A percentile compares a stretch with the other conserved stretches of the same genome.
These are phyloP conservation scores for Rhea americana DNA, from an alignment of 2,113 vertebrate species.

Conservation along the genomic window DNA sequence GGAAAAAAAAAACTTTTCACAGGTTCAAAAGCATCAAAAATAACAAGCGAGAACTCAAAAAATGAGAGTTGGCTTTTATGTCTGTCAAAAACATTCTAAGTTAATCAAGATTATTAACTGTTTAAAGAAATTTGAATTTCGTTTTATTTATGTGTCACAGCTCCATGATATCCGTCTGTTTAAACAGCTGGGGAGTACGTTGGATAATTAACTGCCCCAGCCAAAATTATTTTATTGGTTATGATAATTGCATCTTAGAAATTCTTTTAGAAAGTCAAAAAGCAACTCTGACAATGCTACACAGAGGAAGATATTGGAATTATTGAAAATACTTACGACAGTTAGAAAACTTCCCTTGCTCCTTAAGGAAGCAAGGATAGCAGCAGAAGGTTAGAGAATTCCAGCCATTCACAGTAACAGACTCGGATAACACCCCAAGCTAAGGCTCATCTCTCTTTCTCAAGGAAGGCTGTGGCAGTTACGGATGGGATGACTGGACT, in stretches of 20 bases:
- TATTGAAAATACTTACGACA: not conserved
- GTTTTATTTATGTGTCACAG: not conserved
- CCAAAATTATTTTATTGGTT: not conserved
- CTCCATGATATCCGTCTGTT: not conserved
- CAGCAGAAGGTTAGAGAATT: accelerated
- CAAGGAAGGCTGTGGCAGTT: not conserved
- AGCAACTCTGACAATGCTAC: not conserved
- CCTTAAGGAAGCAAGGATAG: not conserved
- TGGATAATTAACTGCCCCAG: not conserved
- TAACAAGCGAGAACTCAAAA: not conserved
- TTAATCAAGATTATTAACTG: not conserved
- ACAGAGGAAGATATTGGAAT: not conserved
- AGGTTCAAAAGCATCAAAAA: not conserved
- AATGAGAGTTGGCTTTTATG: not conserved
- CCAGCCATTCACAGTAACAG: not conserved
- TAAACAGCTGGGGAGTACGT: not conserved
- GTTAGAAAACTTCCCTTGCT: not conserved
- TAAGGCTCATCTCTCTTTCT: not conserved
- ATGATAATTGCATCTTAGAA: not conserved
- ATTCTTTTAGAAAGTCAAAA: not conserved
- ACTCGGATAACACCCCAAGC: not conserved
- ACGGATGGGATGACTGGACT: not conserved
- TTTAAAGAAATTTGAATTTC: not conserved
- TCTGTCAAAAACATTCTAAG: not conserved
- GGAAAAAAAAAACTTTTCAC: not conserved